These are phyloP conservation scores for Rafetus swinhoei DNA, from an alignment of 2,113 vertebrate genomes.

Conservation along the genomic window DNA sequence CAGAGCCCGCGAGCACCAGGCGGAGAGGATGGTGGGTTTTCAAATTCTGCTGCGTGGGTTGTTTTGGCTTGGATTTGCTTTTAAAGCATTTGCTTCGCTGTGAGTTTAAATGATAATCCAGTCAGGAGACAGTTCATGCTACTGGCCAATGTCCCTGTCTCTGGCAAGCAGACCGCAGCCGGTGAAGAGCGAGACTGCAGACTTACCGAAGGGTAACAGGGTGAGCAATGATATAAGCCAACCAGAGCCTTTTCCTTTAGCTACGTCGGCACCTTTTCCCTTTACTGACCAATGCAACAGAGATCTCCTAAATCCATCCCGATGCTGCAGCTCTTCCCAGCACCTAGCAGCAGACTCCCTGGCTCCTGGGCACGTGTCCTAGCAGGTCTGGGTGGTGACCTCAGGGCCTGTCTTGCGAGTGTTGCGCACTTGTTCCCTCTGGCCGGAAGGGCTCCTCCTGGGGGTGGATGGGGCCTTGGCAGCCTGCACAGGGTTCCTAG, in stretches of 20 bases:
- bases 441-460: not conserved
- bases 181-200: not conserved
- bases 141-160: not conserved
- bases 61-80: not conserved
- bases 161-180: not conserved
- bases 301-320: not conserved
- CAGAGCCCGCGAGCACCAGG: not conserved
- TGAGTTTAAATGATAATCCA: not conserved
- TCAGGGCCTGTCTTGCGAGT: too few relatives aligned
- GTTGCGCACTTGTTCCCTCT: not conserved
- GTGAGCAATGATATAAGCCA: not conserved
- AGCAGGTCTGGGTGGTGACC: not conserved
- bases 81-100: not conserved
- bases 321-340: not conserved
- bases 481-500: too few relatives aligned
- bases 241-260: not conserved
- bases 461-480: not conserved
- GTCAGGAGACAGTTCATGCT: not conserved
- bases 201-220: not conserved
- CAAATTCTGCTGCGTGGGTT: not conserved
- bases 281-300: too few relatives aligned
- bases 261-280: not conserved
- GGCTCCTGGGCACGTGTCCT: not conserved
- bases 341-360: not conserved
- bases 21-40: not conserved